Evolutionary conservation across 2,888 invertebrate genomes (phyloP).

Genomic region (Conistra vaccinii): DNA sequence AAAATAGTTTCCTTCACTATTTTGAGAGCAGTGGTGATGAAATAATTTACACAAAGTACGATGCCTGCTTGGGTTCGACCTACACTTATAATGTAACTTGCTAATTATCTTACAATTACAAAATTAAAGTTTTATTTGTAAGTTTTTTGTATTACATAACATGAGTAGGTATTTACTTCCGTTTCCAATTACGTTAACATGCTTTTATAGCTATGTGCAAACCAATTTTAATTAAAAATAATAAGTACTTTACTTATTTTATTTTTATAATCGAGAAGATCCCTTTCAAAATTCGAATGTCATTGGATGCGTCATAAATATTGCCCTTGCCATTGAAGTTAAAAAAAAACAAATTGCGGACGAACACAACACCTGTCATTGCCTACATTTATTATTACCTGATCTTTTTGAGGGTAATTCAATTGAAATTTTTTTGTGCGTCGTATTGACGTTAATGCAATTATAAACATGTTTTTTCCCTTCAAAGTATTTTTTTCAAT

Average conservation of each 20-base stretch:
- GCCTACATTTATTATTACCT: not conserved
- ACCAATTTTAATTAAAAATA: not conserved
- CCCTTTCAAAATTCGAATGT: constrained; percentile 1
- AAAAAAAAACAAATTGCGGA: not conserved
- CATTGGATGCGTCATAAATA: not conserved
- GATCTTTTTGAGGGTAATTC: not conserved
- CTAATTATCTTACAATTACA: not conserved
- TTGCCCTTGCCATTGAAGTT: not conserved
- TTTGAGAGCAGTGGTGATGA: no score
- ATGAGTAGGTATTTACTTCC: not conserved
- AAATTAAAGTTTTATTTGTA: not conserved
- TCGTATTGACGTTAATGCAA: no score
- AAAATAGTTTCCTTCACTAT: no score
- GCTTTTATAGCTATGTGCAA: not conserved
- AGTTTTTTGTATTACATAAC: not conserved
- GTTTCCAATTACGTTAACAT: not conserved
- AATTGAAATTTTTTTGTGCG: not conserved
- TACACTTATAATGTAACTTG: no score
- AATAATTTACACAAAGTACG: no score
- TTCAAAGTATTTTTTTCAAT: no score
- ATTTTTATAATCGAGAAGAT: not conserved
- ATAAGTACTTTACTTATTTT: not conserved
- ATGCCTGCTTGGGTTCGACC: no score
- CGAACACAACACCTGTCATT: not conserved
- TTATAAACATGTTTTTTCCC: no score